phyloP scores from a whole-genome alignment of 2,113 vertebrate genomes.

The Spea bombifrons region DNA sequence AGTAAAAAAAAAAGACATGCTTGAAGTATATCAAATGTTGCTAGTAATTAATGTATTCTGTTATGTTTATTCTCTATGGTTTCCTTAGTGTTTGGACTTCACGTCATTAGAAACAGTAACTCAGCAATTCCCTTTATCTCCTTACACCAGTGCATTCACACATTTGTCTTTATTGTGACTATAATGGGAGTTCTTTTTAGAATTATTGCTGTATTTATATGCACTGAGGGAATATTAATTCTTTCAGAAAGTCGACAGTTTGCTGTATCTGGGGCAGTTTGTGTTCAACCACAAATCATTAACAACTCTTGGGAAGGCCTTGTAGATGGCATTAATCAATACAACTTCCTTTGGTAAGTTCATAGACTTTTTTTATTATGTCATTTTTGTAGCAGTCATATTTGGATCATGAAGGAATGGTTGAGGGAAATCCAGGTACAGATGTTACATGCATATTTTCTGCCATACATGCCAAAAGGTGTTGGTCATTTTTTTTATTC shows the following conservation, averaged over 20 bases:
- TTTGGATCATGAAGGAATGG: not conserved
- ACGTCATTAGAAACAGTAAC: slow-evolving; percentile 27
- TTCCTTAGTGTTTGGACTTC: slow-evolving; percentile 22
- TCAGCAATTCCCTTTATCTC: slow-evolving; percentile 42
- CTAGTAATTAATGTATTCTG: slow-evolving; percentile 34
- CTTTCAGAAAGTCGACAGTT: slow-evolving; percentile 34
- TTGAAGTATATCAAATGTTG: slow-evolving; percentile 20
- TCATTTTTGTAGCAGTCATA: slow-evolving; percentile 4
- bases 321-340: slow-evolving; percentile 41
- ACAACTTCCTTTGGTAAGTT: slow-evolving; percentile 23
- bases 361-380: slow-evolving; percentile 26
- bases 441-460: not conserved
- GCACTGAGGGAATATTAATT: slow-evolving; percentile 46
- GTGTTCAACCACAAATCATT: slow-evolving; percentile 12
- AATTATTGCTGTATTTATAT: slow-evolving; percentile 39
- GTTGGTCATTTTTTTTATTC: too few relatives aligned
- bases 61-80: slow-evolving; percentile 15
- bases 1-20: slow-evolving; percentile 11
- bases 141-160: slow-evolving; percentile 19
- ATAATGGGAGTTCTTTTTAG: slow-evolving; percentile 28
- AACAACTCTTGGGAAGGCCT: slow-evolving; percentile 34
- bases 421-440: not conserved
- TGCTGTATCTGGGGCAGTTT: slow-evolving; percentile 27
- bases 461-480: too few relatives aligned
- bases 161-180: slow-evolving; percentile 45